A percentile compares a stretch with the other conserved stretches of the same genome.
Evolutionary conservation across 2,888 invertebrate genomes (phyloP).

Genomic region (Lasioglossum oenotherae): DNA sequence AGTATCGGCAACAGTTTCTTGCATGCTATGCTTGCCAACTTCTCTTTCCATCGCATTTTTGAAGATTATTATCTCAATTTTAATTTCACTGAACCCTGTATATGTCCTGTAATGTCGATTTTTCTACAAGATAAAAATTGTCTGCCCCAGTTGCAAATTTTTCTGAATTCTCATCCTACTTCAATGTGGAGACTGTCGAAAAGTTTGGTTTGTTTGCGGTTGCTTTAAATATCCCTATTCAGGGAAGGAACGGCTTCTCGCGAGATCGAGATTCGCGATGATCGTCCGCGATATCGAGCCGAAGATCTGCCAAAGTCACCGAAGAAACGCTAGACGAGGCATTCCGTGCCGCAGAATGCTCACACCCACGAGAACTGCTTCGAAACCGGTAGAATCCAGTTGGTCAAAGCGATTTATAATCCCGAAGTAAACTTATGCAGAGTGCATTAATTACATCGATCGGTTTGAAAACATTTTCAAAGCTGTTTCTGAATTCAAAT

Average conservation of each 20-base stretch:
- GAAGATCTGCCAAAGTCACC: constrained; percentile 57
- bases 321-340: constrained; percentile 61
- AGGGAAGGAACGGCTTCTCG: neutral
- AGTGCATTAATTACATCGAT: constrained; percentile 58
- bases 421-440: constrained; percentile 53
- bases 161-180: neutral
- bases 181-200: neutral
- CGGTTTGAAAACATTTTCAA: constrained; percentile 49
- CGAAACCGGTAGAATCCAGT: constrained; percentile 66
- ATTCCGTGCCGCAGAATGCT: constrained; percentile 61
- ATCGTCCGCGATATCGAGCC: constrained; percentile 19
- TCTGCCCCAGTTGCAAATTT: neutral
- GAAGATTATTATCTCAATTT: neutral
- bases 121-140: neutral
- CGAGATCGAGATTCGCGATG: neutral
- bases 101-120: neutral
- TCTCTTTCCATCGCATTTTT: neutral
- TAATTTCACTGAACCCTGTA: neutral
- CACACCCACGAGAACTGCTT: constrained; percentile 63
- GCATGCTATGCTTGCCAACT: neutral
- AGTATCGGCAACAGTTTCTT: constrained; percentile 24
- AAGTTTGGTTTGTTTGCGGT: neutral
- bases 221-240: neutral
- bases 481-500: constrained; percentile 42
- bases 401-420: constrained; percentile 62